phyloP scores from a whole-genome alignment of 2,113 vertebrate species.

The Chiloscyllium plagiosum region DNA sequence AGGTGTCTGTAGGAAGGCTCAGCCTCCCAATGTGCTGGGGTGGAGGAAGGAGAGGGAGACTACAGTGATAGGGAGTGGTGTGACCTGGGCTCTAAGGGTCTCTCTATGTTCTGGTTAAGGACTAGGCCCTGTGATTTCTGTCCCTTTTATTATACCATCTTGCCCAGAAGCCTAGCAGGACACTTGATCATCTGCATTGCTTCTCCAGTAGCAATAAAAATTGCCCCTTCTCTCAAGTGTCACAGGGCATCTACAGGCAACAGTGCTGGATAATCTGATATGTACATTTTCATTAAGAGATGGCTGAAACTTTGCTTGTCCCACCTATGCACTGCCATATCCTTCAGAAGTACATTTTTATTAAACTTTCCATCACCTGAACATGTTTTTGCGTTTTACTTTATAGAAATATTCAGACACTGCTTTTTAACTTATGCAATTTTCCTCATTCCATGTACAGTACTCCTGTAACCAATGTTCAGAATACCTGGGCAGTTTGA shows the following conservation, averaged over 20 bases:
- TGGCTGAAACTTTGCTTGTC: not conserved
- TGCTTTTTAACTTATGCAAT: not conserved
- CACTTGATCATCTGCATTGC: not conserved
- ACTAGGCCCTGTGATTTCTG: too few relatives aligned
- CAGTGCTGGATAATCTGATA: not conserved
- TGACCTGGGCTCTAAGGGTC: too few relatives aligned
- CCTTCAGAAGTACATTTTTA: not conserved
- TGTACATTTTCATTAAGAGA: not conserved
- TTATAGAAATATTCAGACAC: not conserved
- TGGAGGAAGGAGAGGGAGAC: too few relatives aligned
- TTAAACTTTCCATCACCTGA: not conserved
- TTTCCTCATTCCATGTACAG: not conserved
- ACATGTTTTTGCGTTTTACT: not conserved
- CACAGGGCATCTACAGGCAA: not conserved
- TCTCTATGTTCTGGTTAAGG: too few relatives aligned
- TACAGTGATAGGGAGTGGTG: too few relatives aligned
- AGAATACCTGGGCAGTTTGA: not conserved
- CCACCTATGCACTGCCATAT: not conserved
- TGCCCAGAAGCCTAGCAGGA: not conserved
- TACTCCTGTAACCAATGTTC: not conserved
- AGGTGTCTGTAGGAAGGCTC: not conserved
- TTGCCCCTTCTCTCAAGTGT: not conserved
- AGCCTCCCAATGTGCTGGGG: not conserved
- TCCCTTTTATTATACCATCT: not conserved
- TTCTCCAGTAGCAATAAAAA: not conserved